Base-by-base conservation (phyloP, 2,113 vertebrate genomes). In the Lepisosteus oculatus region DNA sequence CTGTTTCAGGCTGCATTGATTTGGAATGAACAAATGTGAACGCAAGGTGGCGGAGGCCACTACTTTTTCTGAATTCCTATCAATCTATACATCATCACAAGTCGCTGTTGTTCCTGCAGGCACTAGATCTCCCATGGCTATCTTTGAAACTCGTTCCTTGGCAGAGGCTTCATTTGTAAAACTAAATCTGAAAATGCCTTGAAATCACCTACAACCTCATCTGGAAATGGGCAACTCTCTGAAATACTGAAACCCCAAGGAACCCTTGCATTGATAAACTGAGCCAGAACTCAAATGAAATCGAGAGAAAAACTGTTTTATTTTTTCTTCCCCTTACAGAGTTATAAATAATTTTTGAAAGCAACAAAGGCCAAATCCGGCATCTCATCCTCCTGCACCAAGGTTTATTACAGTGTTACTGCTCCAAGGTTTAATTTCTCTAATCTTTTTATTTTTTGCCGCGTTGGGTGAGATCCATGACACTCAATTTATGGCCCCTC, bases 341-440 rank as follows among this genome's bases (percentile, higher is more conserved):
- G 76, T 78, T 81, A 81, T 81, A 83, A 80, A 83, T 80, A 79
- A 83, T 83, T 83, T 80, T 78, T 83, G 74, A 78, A 80, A 79
- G 78, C 63, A 81, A 81, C 78, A 79, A 76, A 79, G 76, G 77
- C 76, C 74, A 80, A 74, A 77, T 17, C 51, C 65, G 42, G 68
- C 66, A 76, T 78, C 81, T 79, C 78, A 51, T 6, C 68, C 71
- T 65, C 68, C 71, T 65, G 81, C 79, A 78, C 68, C 72, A 68
- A 75, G 73, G 74, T 79, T 83, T 83, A 83, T 81, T 83, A 83
- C 78, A 68, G 67, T 62, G 65, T 80, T 77, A 80, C 81, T 79
- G 79, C 81, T 83, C 74, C 78, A 13, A 83, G 81, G 79, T 79
- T 83, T 83, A 78, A 81, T 83, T 83, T 83, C 79, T 77, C 77